Evolutionary conservation across 2,888 invertebrate genomes (phyloP).

Genomic region (Malachius bipustulatus): DNA sequence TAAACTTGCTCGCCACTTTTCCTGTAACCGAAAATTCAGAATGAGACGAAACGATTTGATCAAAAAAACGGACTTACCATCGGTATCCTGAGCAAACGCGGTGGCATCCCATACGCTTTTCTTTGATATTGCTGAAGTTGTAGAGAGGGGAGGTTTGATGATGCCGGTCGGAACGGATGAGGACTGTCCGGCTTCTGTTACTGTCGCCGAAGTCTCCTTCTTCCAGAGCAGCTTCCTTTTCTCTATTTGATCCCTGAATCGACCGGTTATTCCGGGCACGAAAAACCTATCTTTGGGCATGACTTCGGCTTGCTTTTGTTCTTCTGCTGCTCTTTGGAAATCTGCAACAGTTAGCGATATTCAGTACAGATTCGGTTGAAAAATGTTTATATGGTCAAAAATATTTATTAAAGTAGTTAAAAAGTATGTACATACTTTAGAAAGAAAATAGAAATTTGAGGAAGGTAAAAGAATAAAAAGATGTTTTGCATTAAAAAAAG

Average conservation of each 20-base stretch:
- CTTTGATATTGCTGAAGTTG: too few species aligned
- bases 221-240: conserved; percentile 89
- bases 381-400: too few species aligned
- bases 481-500: too few species aligned
- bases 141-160: conserved; percentile 19
- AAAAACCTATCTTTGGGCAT: conserved; percentile 27
- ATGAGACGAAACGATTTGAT: background rate
- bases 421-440: too few species aligned
- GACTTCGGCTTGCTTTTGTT: conserved; percentile 25
- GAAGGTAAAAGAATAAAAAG: too few species aligned
- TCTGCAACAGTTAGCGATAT: conserved; percentile 11
- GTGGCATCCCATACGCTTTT: conserved; percentile 68
- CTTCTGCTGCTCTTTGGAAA: conserved; percentile 8
- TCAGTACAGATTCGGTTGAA: too few species aligned
- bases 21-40: too few species aligned
- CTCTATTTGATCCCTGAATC: conserved; percentile 80
- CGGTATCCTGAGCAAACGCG: conserved; percentile 80
- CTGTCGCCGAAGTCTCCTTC: conserved; percentile 41
- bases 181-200: conserved; percentile 14
- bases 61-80: too few species aligned
- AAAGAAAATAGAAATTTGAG: too few species aligned
- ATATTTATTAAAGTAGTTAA: too few species aligned
- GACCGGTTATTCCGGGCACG: conserved; percentile 42
- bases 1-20: conserved; percentile 87
- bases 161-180: conserved; percentile 29